These are phyloP conservation scores for Chrosomus eos DNA, from an alignment of 2,797 vertebrate species.

Conservation along the genomic window DNA sequence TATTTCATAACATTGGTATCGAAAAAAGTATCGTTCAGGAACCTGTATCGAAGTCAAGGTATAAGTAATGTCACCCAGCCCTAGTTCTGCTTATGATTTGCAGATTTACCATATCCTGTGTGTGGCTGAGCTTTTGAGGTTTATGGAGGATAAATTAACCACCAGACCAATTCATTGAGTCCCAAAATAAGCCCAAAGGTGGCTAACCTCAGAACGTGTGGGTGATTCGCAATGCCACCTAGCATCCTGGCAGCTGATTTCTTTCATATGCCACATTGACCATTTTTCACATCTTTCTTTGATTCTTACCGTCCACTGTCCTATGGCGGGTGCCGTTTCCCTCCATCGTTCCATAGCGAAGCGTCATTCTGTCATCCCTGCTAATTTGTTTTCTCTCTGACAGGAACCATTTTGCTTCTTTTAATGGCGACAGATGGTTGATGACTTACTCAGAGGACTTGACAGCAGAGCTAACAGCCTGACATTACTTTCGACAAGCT, in stretches of 20 bases:
- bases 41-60: too few species aligned
- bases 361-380: constrained; percentile 29
- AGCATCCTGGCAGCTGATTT: not conserved
- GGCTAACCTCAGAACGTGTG: constrained; percentile 22
- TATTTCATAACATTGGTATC: too few species aligned
- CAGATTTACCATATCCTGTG: constrained; percentile 26
- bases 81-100: constrained; percentile 15
- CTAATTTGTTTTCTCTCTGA: constrained; percentile 60
- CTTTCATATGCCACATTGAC: not conserved
- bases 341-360: not conserved
- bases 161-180: constrained; percentile 31
- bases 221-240: not conserved
- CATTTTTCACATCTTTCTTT: not conserved
- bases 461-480: constrained; percentile 60
- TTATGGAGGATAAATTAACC: constrained; percentile 25
- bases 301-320: not conserved
- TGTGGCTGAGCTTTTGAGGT: constrained; percentile 29
- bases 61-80: too few species aligned
- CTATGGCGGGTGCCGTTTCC: not conserved
- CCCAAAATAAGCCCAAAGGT: constrained; percentile 18
- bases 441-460: constrained; percentile 62
- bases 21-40: too few species aligned
- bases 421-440: constrained; percentile 61
- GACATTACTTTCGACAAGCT: constrained; percentile 56
- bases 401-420: constrained; percentile 61